A percentile compares a stretch with the other conserved stretches of the same genome.
Evolutionary conservation across 2,797 vertebrate genomes (phyloP).

Genomic region (Tragopan temminckii): DNA sequence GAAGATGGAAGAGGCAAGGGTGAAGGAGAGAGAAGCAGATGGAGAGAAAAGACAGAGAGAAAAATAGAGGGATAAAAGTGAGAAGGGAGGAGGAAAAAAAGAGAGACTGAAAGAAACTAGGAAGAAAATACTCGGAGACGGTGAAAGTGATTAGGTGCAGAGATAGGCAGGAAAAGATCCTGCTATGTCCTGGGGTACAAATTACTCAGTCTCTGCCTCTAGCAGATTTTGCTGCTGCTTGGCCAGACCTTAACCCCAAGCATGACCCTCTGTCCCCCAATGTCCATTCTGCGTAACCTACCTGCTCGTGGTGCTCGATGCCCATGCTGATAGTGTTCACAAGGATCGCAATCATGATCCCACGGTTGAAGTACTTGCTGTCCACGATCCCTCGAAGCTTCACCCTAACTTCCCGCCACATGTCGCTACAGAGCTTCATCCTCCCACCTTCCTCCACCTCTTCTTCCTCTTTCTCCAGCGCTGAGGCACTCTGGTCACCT

Average conservation of each 20-base stretch:
- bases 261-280: rapidly evolving
- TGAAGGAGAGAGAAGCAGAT: background rate
- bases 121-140: background rate
- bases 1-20: background rate
- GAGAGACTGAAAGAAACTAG: background rate
- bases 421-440: conserved; percentile 78
- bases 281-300: conserved; percentile 60
- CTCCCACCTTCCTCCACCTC: conserved; percentile 76
- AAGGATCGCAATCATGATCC: conserved; percentile 97
- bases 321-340: conserved; percentile 99
- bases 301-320: conserved; percentile 97
- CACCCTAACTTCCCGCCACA: conserved; percentile 88
- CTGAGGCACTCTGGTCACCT: conserved; percentile 64
- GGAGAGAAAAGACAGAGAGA: background rate
- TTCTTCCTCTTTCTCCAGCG: conserved; percentile 76
- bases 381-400: conserved; percentile 95
- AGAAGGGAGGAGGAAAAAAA: background rate
- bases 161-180: background rate
- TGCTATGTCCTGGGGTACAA: background rate
- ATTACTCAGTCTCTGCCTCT: background rate
- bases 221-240: background rate
- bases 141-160: background rate
- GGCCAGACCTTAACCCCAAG: background rate
- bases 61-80: background rate
- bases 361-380: conserved; percentile 98